Evolutionary conservation across 1,140 invertebrate genomes (phyloP).

Genomic region (Anthonomus grandis): DNA sequence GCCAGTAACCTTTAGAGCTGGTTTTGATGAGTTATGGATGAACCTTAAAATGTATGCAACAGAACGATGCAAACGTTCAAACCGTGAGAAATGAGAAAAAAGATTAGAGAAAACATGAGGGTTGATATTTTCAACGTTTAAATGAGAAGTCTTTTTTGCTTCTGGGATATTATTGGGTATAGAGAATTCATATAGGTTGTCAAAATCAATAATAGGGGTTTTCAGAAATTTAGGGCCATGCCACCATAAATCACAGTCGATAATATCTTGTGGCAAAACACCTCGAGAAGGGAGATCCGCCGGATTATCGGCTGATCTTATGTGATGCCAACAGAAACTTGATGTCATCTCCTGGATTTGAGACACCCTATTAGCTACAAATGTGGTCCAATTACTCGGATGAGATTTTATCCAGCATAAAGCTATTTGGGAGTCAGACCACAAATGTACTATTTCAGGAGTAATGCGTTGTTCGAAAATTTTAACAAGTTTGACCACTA

Average conservation of each 20-base stretch:
- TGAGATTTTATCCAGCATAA: constrained; percentile 7
- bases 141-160: background rate
- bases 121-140: too few species aligned
- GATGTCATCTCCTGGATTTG: constrained; percentile 13
- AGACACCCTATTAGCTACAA: constrained; percentile 16
- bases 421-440: constrained; percentile 9
- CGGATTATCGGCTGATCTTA: constrained; percentile 32
- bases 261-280: constrained; percentile 24
- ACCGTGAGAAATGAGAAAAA: background rate
- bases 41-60: background rate
- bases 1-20: background rate
- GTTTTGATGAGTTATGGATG: background rate
- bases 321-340: constrained; percentile 27
- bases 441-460: background rate
- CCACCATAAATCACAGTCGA: constrained; percentile 37
- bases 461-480: background rate
- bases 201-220: constrained; percentile 3
- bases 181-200: background rate
- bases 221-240: constrained; percentile 13
- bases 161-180: background rate
- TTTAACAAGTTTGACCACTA: background rate
- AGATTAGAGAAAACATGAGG: background rate
- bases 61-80: background rate
- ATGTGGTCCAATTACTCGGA: constrained; percentile 3
- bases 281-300: constrained; percentile 39